Evolutionary conservation across 2,113 vertebrate species (phyloP), one percentile per base, ranked within the genome.

Genomic region (Ancistrus triradiatus): DNA sequence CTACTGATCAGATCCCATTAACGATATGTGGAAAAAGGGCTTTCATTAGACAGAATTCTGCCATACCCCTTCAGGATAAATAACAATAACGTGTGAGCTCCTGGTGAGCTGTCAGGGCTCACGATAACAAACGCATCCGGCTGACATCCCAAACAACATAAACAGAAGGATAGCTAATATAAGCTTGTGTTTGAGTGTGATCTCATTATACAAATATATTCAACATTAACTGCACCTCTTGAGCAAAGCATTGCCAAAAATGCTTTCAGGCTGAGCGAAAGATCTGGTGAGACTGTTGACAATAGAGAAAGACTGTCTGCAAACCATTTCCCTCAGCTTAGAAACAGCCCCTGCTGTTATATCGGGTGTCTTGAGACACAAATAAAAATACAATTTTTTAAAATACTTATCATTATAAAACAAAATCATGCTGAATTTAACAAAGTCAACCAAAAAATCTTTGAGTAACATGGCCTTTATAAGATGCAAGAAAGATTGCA

Each of bases 61-160:
- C 73, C 69, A 74, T 40, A 37, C 66, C 64, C 56, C 37, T 74
- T 80, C 75, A 70, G 73, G 74, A 79, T 68, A 62, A 75, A 60
- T 51, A 49, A 64, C 21, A 42, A 70, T 68, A 77, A 70, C 63
- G 24, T 50, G 43, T 1, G 28, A 5, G 51, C 69, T 75, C 50
- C 78, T 63, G 51, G 0, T 55, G 49, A 62, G 63, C 74, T 82
- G 81, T 83, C 83, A 84, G 62, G 80, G 78, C 46, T 74, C 72
- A 19, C 57, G 37, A 62, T 43, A 31, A 72, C 69, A 76, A 79
- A 80, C 66, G 71, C 44, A 42, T 17, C 49, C n/a, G 58, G 68
- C 31, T 61, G 48, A 6, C 31, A 74, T 8, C n/a, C 18, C 18
- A 33, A 51, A 31, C 49, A 53, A 75, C 70, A 81, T 43, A 47